Evolutionary conservation across 2,888 invertebrate genomes (phyloP).

Genomic region (Uropetala carovei): DNA sequence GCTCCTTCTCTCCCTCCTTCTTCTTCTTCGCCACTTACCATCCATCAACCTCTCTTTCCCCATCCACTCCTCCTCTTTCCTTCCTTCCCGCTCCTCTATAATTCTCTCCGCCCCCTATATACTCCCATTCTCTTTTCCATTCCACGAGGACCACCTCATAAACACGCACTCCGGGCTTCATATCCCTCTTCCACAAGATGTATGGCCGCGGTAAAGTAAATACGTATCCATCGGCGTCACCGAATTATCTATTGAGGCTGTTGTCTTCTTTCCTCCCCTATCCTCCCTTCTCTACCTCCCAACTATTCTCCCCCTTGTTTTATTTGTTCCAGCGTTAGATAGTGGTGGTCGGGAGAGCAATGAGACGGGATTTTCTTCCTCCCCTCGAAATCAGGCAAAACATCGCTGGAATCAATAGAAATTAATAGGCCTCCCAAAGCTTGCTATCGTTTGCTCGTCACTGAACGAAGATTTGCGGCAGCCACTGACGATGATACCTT

Average conservation of each 20-base stretch:
- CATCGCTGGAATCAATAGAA: neutral
- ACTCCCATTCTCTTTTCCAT: neutral
- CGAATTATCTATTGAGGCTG: conserved; percentile 17
- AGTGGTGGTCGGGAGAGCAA: neutral
- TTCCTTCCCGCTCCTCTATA: neutral
- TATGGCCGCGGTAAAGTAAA: conserved; percentile 19
- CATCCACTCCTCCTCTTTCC: too few species aligned
- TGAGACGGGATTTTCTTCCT: neutral
- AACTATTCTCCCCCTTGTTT: neutral
- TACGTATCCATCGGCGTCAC: conserved; percentile 22
- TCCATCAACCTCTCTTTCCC: neutral
- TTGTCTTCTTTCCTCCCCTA: neutral
- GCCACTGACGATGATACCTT: too few species aligned
- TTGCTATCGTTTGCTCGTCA: neutral
- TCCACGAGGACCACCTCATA: conserved; percentile 27
- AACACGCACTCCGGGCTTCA: conserved; percentile 22
- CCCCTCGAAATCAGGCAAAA: neutral
- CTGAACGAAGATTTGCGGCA: neutral
- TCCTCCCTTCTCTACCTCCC: too few species aligned
- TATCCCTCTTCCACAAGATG: conserved; percentile 16
- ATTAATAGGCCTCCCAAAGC: neutral
- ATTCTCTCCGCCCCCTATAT: neutral
- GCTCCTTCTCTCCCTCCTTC: too few species aligned
- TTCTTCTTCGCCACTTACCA: neutral
- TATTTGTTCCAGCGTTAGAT: neutral